phyloP scores from a whole-genome alignment of 2,797 vertebrate species.

The Gymnothorax javanicus region DNA sequence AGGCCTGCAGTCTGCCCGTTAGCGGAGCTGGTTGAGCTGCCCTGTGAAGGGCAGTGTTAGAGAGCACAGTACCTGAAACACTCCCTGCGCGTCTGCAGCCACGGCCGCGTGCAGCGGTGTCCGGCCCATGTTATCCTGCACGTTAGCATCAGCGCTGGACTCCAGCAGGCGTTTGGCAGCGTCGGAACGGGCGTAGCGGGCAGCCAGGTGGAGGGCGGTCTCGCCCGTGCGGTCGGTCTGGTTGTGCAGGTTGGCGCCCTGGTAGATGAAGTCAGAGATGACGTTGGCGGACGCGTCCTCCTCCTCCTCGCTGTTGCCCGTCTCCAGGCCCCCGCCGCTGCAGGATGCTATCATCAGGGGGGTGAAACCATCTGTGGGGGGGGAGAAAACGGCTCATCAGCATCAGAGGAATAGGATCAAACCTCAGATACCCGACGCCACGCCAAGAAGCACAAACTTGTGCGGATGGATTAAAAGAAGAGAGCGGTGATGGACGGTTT shows the following conservation, averaged over 20 bases:
- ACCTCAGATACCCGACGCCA: constrained; percentile 3
- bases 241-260: constrained; percentile 92
- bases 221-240: constrained; percentile 96
- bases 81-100: constrained; percentile 91
- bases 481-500: constrained; percentile 64
- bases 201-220: constrained; percentile 91
- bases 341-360: constrained; percentile 97
- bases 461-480: constrained; percentile 59
- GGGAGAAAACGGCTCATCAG: constrained; percentile 20
- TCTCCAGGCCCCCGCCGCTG: constrained; percentile 94
- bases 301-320: constrained; percentile 92
- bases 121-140: constrained; percentile 96
- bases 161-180: constrained; percentile 95
- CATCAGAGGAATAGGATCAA: background rate
- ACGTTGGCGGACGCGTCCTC: constrained; percentile 89
- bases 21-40: background rate
- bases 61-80: constrained; percentile 85
- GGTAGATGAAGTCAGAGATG: constrained; percentile 96
- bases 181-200: constrained; percentile 91
- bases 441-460: constrained; percentile 49
- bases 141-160: constrained; percentile 93
- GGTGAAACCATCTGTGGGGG: constrained; percentile 87
- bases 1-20: background rate
- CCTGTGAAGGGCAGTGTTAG: background rate
- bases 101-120: constrained; percentile 92